A percentile compares a stretch with the other conserved stretches of the same genome.
phyloP scores from a whole-genome alignment of 2,113 vertebrate species.

The Notothenia coriiceps region DNA sequence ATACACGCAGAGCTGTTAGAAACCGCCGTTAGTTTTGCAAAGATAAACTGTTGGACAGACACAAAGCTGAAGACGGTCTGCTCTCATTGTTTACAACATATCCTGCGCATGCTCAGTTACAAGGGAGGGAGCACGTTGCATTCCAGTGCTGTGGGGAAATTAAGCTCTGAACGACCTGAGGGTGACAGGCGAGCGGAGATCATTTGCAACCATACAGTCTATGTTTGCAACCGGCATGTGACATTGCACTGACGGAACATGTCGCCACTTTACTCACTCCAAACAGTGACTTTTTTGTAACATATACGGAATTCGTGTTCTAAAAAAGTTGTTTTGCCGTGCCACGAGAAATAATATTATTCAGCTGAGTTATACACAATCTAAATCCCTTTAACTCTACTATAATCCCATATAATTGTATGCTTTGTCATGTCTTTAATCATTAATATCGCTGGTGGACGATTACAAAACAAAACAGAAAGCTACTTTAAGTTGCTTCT shows the following conservation, averaged over 20 bases:
- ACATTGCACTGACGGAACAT: no score
- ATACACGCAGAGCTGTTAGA: constrained; percentile 8
- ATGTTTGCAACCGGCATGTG: no score
- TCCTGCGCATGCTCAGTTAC: constrained; percentile 79
- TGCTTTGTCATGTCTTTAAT: no score
- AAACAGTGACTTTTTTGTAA: no score
- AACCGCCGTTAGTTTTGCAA: constrained; percentile 53
- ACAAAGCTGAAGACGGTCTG: constrained; percentile 82
- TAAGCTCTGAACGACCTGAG: neutral
- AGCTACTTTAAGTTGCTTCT: neutral
- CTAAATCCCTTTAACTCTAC: neutral
- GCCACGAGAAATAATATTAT: neutral
- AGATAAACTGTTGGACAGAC: constrained; percentile 73
- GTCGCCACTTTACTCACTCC: no score
- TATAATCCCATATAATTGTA: neutral
- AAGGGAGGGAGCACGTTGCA: constrained; percentile 71
- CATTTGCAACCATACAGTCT: no score
- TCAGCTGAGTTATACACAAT: no score
- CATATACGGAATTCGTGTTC: no score
- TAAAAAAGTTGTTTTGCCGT: neutral
- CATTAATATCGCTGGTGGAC: no score
- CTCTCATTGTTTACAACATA: constrained; percentile 86
- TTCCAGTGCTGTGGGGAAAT: constrained; percentile 59
- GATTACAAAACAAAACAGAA: neutral
- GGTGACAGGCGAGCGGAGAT: neutral